Conservation (phyloP, 2,113 vertebrate species). For the Hippocampus comes region DNA sequence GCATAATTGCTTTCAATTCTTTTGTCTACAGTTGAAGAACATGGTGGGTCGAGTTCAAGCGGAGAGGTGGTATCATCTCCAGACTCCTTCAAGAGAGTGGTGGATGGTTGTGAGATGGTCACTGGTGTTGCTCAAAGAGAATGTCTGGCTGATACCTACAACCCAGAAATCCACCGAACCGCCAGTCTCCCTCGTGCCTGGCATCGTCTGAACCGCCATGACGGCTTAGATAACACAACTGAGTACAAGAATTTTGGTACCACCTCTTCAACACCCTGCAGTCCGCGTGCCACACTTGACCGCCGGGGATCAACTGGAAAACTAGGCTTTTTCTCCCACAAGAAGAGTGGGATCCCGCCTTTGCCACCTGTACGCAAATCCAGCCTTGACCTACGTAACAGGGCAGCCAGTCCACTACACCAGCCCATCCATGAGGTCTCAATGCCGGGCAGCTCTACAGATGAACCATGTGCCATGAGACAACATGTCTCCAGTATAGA, state of each 20-base stretch:
- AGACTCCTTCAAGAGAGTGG: conserved; percentile 78
- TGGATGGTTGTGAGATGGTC: conserved; percentile 86
- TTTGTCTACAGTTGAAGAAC: conserved; percentile 51
- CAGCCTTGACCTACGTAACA: conserved; percentile 92
- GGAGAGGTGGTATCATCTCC: conserved; percentile 76
- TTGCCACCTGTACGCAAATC: conserved; percentile 92
- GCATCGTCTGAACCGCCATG: conserved; percentile 73
- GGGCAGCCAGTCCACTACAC: conserved; percentile 87
- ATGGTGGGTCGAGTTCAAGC: conserved; percentile 72
- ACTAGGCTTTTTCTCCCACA: conserved; percentile 83
- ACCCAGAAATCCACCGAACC: conserved; percentile 72
- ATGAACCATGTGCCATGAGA: conserved; percentile 72
- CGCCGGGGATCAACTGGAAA: conserved; percentile 80
- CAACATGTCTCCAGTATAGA: conserved; percentile 75
- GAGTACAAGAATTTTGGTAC: conserved; percentile 66
- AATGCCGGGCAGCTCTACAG: conserved; percentile 68
- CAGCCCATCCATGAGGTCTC: conserved; percentile 64
- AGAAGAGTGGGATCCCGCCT: conserved; percentile 89
- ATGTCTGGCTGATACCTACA: conserved; percentile 67
- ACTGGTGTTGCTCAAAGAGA: conserved; percentile 43
- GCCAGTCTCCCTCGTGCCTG: conserved; percentile 81
- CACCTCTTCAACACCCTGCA: conserved; percentile 74
- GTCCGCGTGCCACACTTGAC: conserved; percentile 81
- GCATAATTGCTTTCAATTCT: neutral
- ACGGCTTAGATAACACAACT: conserved; percentile 70